A percentile compares a stretch with the other conserved stretches of the same genome.
phyloP scores from a whole-genome alignment of 2,797 vertebrate genomes.

The Leuciscus waleckii region DNA sequence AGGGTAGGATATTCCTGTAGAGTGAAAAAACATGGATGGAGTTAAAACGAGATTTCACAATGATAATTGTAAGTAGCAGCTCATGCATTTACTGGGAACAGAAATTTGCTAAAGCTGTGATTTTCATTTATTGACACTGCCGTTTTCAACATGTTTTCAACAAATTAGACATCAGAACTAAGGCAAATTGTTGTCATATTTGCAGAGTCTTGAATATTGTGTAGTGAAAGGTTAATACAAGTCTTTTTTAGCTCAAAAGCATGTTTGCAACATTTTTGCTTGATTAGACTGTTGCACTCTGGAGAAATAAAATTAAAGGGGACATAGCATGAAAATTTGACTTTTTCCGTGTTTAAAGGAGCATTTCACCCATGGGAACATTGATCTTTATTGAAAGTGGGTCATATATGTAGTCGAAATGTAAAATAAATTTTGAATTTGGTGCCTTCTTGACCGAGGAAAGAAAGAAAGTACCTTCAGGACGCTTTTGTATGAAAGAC shows the following conservation, averaged over 20 bases:
- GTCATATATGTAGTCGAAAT: no score
- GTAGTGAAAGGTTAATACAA: conserved; percentile 23
- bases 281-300: conserved; percentile 33
- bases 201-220: conserved; percentile 18
- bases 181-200: conserved; percentile 38
- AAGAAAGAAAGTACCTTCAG: no score
- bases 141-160: conserved; percentile 11
- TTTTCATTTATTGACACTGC: conserved; percentile 8
- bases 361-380: no score
- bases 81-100: background rate
- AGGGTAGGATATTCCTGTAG: background rate
- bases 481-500: no score
- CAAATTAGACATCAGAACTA: conserved; percentile 13
- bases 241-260: background rate
- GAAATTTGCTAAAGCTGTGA: background rate
- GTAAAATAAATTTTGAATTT: no score
- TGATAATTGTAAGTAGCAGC: background rate
- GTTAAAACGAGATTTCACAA: background rate
- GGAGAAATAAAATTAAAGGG: background rate
- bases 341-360: no score
- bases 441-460: no score
- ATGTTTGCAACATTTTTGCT: conserved; percentile 26
- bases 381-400: no score
- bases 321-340: no score
- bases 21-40: background rate